Conservation (phyloP, 2,113 vertebrate species). For the Cyanistes caeruleus region DNA sequence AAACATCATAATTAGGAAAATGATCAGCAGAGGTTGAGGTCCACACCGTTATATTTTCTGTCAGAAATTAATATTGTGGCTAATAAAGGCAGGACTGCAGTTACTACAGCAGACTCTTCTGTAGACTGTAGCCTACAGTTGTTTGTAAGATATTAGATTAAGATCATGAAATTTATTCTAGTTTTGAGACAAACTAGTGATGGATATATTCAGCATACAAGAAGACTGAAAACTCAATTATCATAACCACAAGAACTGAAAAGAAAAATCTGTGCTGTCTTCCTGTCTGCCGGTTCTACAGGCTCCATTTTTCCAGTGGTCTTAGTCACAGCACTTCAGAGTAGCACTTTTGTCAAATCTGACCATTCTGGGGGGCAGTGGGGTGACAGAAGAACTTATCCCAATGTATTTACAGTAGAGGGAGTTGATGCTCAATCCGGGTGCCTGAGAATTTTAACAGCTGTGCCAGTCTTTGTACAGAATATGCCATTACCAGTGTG, state of each 20-base stretch:
- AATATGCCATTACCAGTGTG: background rate
- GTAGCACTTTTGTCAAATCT: background rate
- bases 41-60: background rate
- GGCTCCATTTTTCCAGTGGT: conserved; percentile 36
- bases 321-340: conserved; percentile 51
- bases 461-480: background rate
- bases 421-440: conserved; percentile 6
- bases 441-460: background rate
- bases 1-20: background rate
- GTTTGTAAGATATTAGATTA: conserved; percentile 55
- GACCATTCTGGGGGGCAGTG: background rate
- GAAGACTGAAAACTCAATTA: conserved; percentile 40
- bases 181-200: conserved; percentile 41
- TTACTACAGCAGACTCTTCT: conserved; percentile 38
- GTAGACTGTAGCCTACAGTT: conserved; percentile 35
- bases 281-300: background rate
- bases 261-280: conserved; percentile 32
- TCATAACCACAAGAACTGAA: conserved; percentile 16
- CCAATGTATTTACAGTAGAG: conserved; percentile 5
- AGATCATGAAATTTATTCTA: conserved; percentile 19
- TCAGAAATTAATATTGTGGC: conserved; percentile 4
- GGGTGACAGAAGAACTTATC: background rate
- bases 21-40: background rate
- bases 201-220: conserved; percentile 35
- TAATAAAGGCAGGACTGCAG: conserved; percentile 15